These are phyloP conservation scores for Ostrea edulis DNA, from an alignment of 1,140 invertebrate species.

Conservation along the genomic window DNA sequence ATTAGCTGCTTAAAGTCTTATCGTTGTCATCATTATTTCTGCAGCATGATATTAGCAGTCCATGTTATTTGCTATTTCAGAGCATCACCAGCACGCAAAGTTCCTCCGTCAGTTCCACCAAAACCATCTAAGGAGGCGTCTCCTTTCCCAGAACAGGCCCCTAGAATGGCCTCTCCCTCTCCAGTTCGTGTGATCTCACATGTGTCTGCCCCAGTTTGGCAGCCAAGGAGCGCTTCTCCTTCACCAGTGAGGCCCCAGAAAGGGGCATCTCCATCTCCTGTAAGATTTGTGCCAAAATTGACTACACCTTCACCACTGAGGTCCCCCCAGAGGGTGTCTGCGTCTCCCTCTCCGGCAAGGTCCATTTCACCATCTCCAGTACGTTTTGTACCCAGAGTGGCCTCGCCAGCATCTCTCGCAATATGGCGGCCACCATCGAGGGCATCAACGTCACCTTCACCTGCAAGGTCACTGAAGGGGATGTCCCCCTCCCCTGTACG, in stretches of 20 bases:
- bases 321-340: not conserved
- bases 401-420: not conserved
- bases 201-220: conserved; percentile 25
- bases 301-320: not conserved
- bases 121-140: conserved; percentile 10
- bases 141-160: not conserved
- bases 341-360: not conserved
- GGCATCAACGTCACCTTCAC: not conserved
- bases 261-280: conserved; percentile 10
- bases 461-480: conserved; percentile 30
- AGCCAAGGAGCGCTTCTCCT: not conserved
- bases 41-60: not conserved
- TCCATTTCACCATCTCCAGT: not conserved
- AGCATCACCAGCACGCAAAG: conserved; percentile 16
- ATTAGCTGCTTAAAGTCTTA: not conserved
- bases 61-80: conserved; percentile 22
- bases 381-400: not conserved
- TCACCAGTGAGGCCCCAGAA: conserved; percentile 32
- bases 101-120: conserved; percentile 8
- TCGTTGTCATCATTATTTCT: not conserved
- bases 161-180: conserved; percentile 10
- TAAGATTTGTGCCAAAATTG: conserved; percentile 7
- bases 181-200: conserved; percentile 17
- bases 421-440: conserved; percentile 7
- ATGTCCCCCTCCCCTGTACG: not conserved